Evolutionary conservation across 2,797 vertebrate species (phyloP), one percentile per base, ranked within the genome.

Genomic region (Strix occidentalis): DNA sequence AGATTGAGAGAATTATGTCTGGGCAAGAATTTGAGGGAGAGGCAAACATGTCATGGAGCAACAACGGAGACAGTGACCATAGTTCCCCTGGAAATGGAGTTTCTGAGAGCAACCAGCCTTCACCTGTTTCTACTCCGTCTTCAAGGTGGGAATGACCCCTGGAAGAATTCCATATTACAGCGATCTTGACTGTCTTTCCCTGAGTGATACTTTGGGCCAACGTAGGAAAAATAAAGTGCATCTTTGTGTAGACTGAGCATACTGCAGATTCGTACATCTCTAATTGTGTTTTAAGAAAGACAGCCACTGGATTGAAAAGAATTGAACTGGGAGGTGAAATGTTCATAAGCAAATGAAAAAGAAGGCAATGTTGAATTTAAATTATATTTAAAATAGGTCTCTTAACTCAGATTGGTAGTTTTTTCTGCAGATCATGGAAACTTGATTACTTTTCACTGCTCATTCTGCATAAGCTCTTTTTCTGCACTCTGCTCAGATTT

Each of bases 1-100:
- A 99, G 98, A 99, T 99, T 13, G 99, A 99, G 96, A 98, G 99
- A 90, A 99, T 99, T 97, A 99, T 99, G 99, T 99, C 99, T 43
- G 99, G 99, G 69, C 99, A 99, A 98, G 99, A 99, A 97, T 99
- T 99, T 98, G 99, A 99, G 97, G 99, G 99, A 97, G 99, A 99
- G 13, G 98, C 99, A 89, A 98, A 98, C 96, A 98, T 99, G 96
- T 98, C 98, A 75, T 99, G 99, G 99, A 99, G 99, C 97, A 99
- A 99, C 98, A 99, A 99, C 0, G 99, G 99, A 19, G 99, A 99
- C 98, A 99, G 99, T 28, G 99, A 99, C 98, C 99, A 99, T 90
- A 99, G 99, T 97, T 99, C 99, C 63, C 99, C 99, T 26, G 99
- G 99, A 96, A 99, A 99, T 60, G 99, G 99, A 26, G 99, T 99